Evolutionary conservation across 92 coral and sea anemone species (phyloP).

Genomic region (Porites lobata): DNA sequence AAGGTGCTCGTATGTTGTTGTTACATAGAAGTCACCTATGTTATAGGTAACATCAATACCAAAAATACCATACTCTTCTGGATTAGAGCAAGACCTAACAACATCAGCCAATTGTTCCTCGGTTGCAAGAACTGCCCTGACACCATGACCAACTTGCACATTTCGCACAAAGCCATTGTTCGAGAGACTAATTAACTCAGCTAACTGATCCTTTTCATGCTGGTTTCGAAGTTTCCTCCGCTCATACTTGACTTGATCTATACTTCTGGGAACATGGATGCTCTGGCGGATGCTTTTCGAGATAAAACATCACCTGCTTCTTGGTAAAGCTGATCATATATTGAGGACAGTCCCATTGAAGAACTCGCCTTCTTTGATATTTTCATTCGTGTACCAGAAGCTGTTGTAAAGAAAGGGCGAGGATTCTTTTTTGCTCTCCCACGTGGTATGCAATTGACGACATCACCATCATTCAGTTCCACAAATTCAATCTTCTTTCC

Average conservation of each 20-base stretch:
- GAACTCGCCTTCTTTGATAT: constrained; percentile 35
- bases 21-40: constrained; percentile 55
- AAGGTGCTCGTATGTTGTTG: constrained; percentile 58
- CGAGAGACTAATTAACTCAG: constrained; percentile 52
- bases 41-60: constrained; percentile 64
- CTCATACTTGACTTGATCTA: constrained; percentile 64
- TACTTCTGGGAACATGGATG: constrained; percentile 51
- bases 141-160: constrained; percentile 58
- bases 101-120: constrained; percentile 56
- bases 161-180: constrained; percentile 49
- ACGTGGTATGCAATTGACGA: constrained; percentile 30
- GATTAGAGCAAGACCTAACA: constrained; percentile 54
- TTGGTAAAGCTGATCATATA: constrained; percentile 57
- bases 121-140: constrained; percentile 60
- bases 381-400: constrained; percentile 40
- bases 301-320: constrained; percentile 53
- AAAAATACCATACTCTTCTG: constrained; percentile 40
- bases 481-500: constrained; percentile 54
- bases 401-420: constrained; percentile 40
- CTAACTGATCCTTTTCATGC: constrained; percentile 55
- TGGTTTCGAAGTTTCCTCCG: constrained; percentile 46
- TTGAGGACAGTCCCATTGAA: constrained; percentile 32
- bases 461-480: constrained; percentile 63
- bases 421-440: constrained; percentile 35
- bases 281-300: constrained; percentile 17